Base-by-base conservation (phyloP, 2,113 vertebrate species). In the Nycticryphes semicollaris region DNA sequence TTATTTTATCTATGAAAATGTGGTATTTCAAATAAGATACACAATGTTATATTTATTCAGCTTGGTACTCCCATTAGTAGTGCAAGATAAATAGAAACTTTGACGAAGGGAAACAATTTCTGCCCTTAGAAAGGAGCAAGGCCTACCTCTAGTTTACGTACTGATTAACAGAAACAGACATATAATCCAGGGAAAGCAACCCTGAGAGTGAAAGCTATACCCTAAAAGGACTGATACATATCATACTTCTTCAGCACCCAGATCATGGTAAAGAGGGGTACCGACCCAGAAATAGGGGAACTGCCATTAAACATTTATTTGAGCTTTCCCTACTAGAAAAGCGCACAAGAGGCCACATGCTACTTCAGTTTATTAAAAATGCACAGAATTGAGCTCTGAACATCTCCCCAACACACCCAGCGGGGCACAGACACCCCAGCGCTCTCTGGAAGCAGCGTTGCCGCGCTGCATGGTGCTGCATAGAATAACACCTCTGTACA, bases 341-440 rank as follows among this genome's bases (percentile, higher is more conserved):
- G 0, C 15, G 23, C 37, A 66, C 28, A 69, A 48, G 31, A 64
- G 18, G 8, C 37, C 16, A 47, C 9, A 27, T 8, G 5, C 43
- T 43, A 68, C 33, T 72, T 79, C 23, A 33, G 18, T 41, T 11
- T 14, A 51, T 39, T 7, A 51, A 47, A 70, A 78, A 22, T 1
- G 1, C 3, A 30, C 41, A 57, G 30, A 68, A 45, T 3, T 0
- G 1, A 45, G 66, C 21, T 63, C 35, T 2, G 0, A 2, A 24
- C 21, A 14, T 14, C 43, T 81, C 17, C 17, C 28, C 21, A 37
- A 4, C 5, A 9, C 12, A 53, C 27, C 2, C 39, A 43, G 23
- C 0, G 1, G 1, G 10, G 53, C 28, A 66, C 9, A 70, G 43
- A 25, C 41, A 68, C 14, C 27, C 14, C 14, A 2, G 15, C 1